phyloP scores from a whole-genome alignment of 2,113 vertebrate species.

The Ivindomyrus marchei region DNA sequence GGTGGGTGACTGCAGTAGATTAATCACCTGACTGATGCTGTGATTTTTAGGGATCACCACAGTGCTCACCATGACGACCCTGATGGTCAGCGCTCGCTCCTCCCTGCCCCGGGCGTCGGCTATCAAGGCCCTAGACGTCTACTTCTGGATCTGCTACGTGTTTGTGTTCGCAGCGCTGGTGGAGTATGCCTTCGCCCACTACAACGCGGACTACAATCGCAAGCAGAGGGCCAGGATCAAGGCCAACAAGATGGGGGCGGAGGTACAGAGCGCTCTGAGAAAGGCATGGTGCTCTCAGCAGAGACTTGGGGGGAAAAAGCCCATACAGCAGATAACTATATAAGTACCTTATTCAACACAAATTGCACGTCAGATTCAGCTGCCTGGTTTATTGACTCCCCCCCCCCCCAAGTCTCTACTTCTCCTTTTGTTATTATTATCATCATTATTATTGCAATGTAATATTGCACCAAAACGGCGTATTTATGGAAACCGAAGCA shows the following conservation, averaged over 20 bases:
- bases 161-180: constrained; percentile 94
- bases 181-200: constrained; percentile 95
- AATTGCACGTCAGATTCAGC: not conserved
- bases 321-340: not conserved
- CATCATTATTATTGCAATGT: not conserved
- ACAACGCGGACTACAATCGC: constrained; percentile 90
- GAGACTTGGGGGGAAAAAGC: not conserved
- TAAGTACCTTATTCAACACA: not conserved
- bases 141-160: constrained; percentile 98
- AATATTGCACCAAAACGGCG: not conserved
- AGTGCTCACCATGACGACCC: constrained; percentile 92
- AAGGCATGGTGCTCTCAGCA: not conserved
- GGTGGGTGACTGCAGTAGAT: not conserved
- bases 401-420: not conserved
- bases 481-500: not conserved
- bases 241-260: constrained; percentile 62
- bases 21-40: not conserved
- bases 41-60: constrained; percentile 82
- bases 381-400: not conserved
- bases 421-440: not conserved
- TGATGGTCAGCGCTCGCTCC: constrained; percentile 94
- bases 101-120: constrained; percentile 87
- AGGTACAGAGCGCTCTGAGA: constrained; percentile 54
- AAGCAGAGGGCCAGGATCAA: constrained; percentile 88
- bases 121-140: constrained; percentile 92